Evolutionary conservation across 2,113 vertebrate species (phyloP).

Genomic region (Falcunculus frontatus): DNA sequence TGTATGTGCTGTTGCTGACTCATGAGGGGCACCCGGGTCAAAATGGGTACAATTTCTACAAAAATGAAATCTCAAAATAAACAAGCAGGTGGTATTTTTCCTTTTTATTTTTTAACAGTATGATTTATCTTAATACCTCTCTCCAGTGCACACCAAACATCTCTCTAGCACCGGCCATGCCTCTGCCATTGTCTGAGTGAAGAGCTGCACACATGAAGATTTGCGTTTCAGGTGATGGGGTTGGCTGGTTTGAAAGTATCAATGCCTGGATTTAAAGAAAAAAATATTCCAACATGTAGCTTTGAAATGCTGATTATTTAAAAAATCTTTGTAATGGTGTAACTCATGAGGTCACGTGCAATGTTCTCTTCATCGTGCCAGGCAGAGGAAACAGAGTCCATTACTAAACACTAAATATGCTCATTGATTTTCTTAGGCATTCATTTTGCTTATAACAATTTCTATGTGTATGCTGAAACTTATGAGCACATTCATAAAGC

Average conservation of each 20-base stretch:
- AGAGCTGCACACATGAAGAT: not conserved
- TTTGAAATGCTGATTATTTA: not conserved
- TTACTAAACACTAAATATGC: not conserved
- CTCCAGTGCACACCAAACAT: not conserved
- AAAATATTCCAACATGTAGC: not conserved
- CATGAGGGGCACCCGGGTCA: not conserved
- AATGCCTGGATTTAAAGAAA: not conserved
- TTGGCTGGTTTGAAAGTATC: not conserved
- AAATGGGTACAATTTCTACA: not conserved
- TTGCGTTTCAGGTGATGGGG: not conserved
- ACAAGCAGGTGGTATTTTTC: not conserved
- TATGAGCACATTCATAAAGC: not conserved
- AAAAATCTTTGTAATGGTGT: not conserved
- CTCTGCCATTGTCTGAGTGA: not conserved
- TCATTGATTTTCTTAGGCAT: constrained; percentile 9
- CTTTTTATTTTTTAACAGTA: not conserved
- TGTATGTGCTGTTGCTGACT: not conserved
- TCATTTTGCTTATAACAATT: not conserved
- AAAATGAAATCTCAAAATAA: not conserved
- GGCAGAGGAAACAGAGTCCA: not conserved
- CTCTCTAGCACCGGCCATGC: not conserved
- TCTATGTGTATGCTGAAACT: not conserved
- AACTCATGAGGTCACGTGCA: fast-evolving
- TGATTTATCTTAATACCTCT: not conserved
- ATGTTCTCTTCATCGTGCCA: not conserved